Conservation (phyloP, 1,140 invertebrate species). For the Drosophila ironensis region DNA sequence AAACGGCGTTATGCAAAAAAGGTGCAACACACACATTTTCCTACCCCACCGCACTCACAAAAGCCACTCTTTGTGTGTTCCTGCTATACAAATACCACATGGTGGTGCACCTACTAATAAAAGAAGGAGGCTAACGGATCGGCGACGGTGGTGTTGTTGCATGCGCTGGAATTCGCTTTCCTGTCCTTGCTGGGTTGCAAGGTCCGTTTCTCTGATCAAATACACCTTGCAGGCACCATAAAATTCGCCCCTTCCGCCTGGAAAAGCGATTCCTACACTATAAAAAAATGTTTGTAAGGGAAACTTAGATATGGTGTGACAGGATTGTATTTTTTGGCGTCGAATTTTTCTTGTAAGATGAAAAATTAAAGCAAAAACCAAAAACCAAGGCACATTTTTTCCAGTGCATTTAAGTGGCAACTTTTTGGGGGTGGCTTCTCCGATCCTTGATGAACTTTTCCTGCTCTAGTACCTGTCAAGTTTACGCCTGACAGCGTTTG, state of each 20-base stretch:
- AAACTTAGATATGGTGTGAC: no score
- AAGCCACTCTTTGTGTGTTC: conserved; percentile 74
- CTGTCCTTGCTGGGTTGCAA: conserved; percentile 29
- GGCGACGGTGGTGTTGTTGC: conserved; percentile 35
- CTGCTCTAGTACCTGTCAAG: conserved; percentile 63
- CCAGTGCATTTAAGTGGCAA: conserved; percentile 40
- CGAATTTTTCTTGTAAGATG: neutral
- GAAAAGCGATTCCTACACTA: conserved; percentile 54
- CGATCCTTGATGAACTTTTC: conserved; percentile 53
- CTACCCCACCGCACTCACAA: conserved; percentile 45
- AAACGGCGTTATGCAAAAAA: conserved; percentile 69
- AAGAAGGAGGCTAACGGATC: conserved; percentile 50
- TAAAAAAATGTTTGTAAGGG: neutral
- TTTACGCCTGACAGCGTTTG: conserved; percentile 69
- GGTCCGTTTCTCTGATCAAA: conserved; percentile 59
- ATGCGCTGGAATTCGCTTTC: conserved; percentile 55
- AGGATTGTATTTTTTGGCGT: no score
- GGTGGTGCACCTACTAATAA: conserved; percentile 10
- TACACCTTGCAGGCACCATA: conserved; percentile 63
- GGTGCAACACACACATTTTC: conserved; percentile 72
- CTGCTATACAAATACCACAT: conserved; percentile 46
- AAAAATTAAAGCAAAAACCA: no score
- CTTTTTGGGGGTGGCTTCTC: conserved; percentile 39
- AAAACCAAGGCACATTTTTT: no score
- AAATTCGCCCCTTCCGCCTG: conserved; percentile 44